Percentiles rank a stretch among this genome's conserved stretches.
Conservation (phyloP, 2,888 invertebrate species). For the Ormyrus thymus region DNA sequence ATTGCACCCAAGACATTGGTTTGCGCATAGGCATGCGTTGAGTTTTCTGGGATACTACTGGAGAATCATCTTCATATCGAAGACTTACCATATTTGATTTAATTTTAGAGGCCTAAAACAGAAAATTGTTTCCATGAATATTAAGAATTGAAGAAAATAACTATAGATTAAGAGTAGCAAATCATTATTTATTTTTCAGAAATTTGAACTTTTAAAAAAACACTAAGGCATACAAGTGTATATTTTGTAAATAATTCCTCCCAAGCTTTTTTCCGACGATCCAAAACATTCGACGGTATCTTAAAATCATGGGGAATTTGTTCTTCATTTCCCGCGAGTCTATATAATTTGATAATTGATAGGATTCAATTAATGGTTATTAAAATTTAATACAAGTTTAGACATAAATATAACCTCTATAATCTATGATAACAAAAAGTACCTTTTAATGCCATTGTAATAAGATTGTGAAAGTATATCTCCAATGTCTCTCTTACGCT, state of each 20-base stretch:
- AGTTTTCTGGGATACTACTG: neutral
- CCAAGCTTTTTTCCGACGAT: slow-evolving; percentile 60
- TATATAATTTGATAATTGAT: neutral
- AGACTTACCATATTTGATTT: slow-evolving; percentile 15
- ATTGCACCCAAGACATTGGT: slow-evolving; percentile 60
- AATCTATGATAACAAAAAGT: neutral
- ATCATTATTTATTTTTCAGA: neutral
- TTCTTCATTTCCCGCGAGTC: neutral
- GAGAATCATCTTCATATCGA: slow-evolving; percentile 1
- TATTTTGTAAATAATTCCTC: slow-evolving; percentile 63
- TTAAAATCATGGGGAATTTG: slow-evolving; percentile 29
- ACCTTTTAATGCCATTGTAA: slow-evolving; percentile 25
- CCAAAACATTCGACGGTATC: slow-evolving; percentile 54
- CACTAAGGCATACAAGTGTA: slow-evolving; percentile 55
- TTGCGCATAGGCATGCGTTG: slow-evolving; percentile 60
- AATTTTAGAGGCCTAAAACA: slow-evolving; percentile 21
- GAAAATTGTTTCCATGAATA: no score
- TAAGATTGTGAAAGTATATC: slow-evolving; percentile 27
- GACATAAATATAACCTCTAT: neutral
- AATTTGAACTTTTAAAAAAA: neutral
- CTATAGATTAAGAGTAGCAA: neutral
- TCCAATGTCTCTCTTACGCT: neutral
- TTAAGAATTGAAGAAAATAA: neutral
- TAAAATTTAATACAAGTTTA: slow-evolving; percentile 11
- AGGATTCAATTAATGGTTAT: neutral